These are phyloP conservation scores for Theonella swinhoei DNA, from an alignment of 37 sponge, comb jelly and placozoan genomes.

Conservation along the genomic window DNA sequence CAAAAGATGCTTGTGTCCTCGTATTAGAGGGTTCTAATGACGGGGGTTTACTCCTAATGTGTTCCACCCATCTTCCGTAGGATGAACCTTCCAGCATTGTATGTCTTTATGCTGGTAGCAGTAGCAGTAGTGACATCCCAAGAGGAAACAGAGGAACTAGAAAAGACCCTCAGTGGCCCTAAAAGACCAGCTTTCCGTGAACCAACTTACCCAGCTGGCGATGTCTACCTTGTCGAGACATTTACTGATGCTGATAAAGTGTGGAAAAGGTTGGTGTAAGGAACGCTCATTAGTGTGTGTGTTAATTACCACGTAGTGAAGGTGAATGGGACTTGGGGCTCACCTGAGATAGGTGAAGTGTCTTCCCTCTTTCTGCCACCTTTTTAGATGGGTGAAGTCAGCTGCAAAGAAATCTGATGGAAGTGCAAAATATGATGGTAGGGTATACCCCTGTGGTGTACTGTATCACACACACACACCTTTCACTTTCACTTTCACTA, in stretches of 20 bases:
- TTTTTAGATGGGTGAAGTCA: slow-evolving; percentile 84
- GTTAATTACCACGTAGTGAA: neutral
- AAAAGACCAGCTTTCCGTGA: slow-evolving; percentile 13
- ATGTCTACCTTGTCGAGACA: slow-evolving; percentile 75
- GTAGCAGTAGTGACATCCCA: slow-evolving; percentile 3
- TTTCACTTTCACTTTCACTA: neutral
- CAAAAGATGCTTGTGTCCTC: too few relatives aligned
- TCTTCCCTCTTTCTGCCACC: neutral
- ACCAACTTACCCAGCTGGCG: slow-evolving; percentile 54
- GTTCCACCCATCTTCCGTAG: too few relatives aligned
- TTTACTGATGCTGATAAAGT: slow-evolving; percentile 51
- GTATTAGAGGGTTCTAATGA: too few relatives aligned
- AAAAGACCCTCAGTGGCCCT: neutral
- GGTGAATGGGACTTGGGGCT: neutral
- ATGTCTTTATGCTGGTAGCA: slow-evolving; percentile 12
- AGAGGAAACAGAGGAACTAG: slow-evolving; percentile 5
- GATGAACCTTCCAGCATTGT: too few relatives aligned
- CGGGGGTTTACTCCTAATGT: too few relatives aligned
- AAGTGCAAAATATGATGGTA: slow-evolving; percentile 93
- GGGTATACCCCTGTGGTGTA: too few relatives aligned
- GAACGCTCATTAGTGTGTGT: neutral
- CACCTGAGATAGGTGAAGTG: neutral
- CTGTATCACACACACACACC: neutral
- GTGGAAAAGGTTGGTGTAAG: slow-evolving; percentile 8
- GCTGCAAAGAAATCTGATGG: slow-evolving; percentile 79